Percentiles rank a stretch among this genome's conserved stretches.
Evolutionary conservation across 1,140 invertebrate species (phyloP).

Genomic region (Ooceraea biroi): DNA sequence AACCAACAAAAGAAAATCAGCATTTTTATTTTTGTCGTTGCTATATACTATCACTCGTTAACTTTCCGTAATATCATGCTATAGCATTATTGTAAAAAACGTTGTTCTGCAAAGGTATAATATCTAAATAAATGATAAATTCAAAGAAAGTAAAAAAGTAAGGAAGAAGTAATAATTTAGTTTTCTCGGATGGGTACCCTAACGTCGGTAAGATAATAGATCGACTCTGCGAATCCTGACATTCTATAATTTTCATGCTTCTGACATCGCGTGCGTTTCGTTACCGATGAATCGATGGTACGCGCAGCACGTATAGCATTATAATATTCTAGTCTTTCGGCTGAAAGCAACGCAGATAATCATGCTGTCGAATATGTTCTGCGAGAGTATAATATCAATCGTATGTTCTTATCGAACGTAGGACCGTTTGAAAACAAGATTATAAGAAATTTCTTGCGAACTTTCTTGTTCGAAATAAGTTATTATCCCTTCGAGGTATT

Average conservation of each 20-base stretch:
- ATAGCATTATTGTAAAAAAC: no score
- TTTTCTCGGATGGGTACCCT: not conserved
- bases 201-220: not conserved
- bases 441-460: not conserved
- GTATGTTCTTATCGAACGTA: not conserved
- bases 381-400: not conserved
- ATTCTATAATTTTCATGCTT: not conserved
- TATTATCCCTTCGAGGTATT: not conserved
- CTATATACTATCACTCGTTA: no score
- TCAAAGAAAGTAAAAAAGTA: not conserved
- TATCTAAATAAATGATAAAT: no score
- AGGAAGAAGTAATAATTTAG: not conserved
- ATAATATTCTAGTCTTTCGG: not conserved
- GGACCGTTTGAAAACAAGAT: not conserved
- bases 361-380: not conserved
- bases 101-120: no score
- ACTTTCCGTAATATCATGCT: no score
- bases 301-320: not conserved
- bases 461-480: slow-evolving; percentile 1
- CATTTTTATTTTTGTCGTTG: no score
- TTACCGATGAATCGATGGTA: not conserved
- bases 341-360: not conserved
- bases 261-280: not conserved
- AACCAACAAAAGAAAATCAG: no score
- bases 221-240: not conserved